Conservation (phyloP, 1,140 invertebrate genomes). For the Stegodyphus dumicola region DNA sequence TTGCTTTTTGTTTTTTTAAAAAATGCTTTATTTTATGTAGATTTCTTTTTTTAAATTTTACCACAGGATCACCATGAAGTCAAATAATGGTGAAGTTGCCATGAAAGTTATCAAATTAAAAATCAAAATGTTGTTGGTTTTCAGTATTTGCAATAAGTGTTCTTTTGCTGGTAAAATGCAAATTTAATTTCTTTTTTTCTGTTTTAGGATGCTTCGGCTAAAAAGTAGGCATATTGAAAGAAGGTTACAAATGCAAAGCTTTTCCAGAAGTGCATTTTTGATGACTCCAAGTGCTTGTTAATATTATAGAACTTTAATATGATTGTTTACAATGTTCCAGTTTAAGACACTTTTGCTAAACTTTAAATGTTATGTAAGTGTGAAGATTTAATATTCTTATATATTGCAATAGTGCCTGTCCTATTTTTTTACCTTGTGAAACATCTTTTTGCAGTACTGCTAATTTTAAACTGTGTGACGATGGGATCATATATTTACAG, state of each 20-base stretch:
- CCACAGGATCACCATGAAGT: too few species aligned
- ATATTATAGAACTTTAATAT: conserved; percentile 39
- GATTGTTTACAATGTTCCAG: conserved; percentile 51
- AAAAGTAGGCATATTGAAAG: conserved; percentile 42
- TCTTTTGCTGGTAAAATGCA: too few species aligned
- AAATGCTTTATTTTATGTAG: too few species aligned
- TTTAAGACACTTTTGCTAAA: conserved; percentile 39
- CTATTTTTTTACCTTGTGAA: conserved; percentile 25
- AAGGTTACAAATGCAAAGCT: not conserved
- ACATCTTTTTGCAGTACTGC: not conserved
- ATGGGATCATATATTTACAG: not conserved
- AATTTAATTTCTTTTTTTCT: not conserved
- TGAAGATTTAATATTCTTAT: conserved; percentile 49
- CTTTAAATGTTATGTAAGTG: conserved; percentile 28
- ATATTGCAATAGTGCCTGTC: conserved; percentile 49
- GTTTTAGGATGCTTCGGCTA: conserved; percentile 56
- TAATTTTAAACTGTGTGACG: not conserved
- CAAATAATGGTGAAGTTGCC: too few species aligned
- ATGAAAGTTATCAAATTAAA: too few species aligned
- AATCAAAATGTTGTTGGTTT: too few species aligned
- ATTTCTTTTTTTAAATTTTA: too few species aligned
- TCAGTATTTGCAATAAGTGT: too few species aligned
- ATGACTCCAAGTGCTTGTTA: conserved; percentile 29
- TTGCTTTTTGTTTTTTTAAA: too few species aligned
- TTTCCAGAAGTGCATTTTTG: conserved; percentile 55